These are phyloP conservation scores for Unio delphinus DNA, from an alignment of 2,888 invertebrate genomes.

Conservation along the genomic window DNA sequence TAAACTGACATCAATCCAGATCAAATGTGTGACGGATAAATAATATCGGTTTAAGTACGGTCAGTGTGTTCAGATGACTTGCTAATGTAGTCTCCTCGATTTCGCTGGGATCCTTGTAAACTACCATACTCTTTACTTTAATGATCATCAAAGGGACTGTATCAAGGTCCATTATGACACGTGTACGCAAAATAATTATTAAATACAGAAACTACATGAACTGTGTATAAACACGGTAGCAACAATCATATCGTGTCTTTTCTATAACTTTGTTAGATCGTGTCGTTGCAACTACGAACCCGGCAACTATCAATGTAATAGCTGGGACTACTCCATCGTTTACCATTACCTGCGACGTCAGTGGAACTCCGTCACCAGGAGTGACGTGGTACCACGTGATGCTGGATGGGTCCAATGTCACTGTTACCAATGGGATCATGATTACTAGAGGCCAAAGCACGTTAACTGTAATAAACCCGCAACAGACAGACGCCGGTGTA, in stretches of 20 bases:
- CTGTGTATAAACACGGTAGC: no score
- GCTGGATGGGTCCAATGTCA: constrained; percentile 15
- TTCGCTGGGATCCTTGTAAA: no score
- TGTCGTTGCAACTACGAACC: constrained; percentile 23
- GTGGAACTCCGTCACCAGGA: constrained; percentile 21
- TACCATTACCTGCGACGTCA: constrained; percentile 26
- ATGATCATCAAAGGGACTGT: no score
- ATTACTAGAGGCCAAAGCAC: background rate
- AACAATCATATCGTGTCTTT: background rate
- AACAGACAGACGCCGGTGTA: constrained; percentile 18
- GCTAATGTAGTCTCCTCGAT: no score
- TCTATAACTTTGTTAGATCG: constrained; percentile 13
- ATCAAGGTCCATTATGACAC: no score
- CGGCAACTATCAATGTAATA: constrained; percentile 12
- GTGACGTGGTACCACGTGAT: constrained; percentile 26
- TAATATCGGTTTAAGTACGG: no score
- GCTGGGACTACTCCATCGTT: constrained; percentile 7
- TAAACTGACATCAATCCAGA: no score
- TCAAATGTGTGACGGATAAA: no score
- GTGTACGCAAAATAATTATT: no score
- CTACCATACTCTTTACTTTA: no score
- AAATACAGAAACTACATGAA: no score
- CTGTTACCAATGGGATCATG: constrained; percentile 11
- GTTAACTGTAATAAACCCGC: constrained; percentile 10
- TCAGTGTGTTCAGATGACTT: no score